Evolutionary conservation across 2,113 vertebrate species (phyloP), one percentile per base, ranked within the genome.

Genomic region (Opisthocomus hoazin): DNA sequence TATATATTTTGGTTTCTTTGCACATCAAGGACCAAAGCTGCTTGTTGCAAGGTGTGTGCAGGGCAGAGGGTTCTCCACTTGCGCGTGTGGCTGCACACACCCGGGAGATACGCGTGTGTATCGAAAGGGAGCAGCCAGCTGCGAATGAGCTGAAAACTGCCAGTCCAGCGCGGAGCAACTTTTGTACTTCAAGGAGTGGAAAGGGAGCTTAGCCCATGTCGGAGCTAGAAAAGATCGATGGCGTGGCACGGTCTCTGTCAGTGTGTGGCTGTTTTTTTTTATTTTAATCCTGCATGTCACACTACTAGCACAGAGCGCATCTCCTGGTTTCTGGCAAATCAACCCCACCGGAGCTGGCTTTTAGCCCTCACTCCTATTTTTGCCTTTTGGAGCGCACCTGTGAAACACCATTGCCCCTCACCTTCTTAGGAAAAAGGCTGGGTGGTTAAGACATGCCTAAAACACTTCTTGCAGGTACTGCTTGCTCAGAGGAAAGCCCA

Each of bases 31-130:
- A 13, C 23, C 3, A 18, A 39, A 41, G 57, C 36, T 14, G 60
- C 71, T 78, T 2, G 0, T 36, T 58, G 29, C 51, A 63, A 39
- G 6, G 29, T 2, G 5, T 2, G 2, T n/a, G 41, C n/a, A 24
- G 76, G 45, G 70, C 65, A 53, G 60, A 75, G 63, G 37, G 48
- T 39, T 89, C 51, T 68, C 21, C 41, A 21, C 17, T 43, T 1
- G 1, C 0, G 1, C 37, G 54, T 0, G 1, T 1, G 7, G 56
- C 65, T 46, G 74, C 65, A 26, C 53, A 19, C 2, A 6, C 37
- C 18, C 1, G 1, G 2, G 9, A n/a, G 54, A 41, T 11, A 29
- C 8, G 6, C 1, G 6, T 4, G 23, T 60, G 15, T 6, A 11
- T 6, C 4, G 6, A 27, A 68, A 73, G 4, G 6, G 75, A 91